Conservation (phyloP, 1,140 invertebrate genomes). For the Gonatopus flavifemur region DNA sequence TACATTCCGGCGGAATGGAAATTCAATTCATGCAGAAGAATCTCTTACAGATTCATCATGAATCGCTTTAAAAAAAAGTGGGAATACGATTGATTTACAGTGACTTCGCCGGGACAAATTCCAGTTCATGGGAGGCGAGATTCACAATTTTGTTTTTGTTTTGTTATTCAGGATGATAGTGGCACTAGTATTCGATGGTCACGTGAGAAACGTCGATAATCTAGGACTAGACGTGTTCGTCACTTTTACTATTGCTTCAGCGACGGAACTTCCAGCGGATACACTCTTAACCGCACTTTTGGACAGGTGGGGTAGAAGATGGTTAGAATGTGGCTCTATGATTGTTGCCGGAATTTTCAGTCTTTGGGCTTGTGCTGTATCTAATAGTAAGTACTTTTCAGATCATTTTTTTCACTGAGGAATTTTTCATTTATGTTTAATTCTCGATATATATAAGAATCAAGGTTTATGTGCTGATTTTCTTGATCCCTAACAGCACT, state of each 20-base stretch:
- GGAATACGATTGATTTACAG: too few species aligned
- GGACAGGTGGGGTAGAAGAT: conserved; percentile 80
- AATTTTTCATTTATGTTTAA: too few species aligned
- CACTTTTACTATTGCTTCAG: conserved; percentile 80
- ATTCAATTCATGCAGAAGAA: too few species aligned
- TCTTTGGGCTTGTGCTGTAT: conserved; percentile 71
- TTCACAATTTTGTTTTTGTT: conserved; percentile 6
- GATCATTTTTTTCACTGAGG: neutral
- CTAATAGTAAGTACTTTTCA: conserved; percentile 59
- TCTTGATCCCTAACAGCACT: too few species aligned
- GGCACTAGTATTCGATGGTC: conserved; percentile 83
- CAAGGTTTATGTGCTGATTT: too few species aligned
- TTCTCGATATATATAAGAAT: too few species aligned
- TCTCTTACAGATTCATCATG: too few species aligned
- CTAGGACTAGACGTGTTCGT: conserved; percentile 78
- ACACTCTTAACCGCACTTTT: conserved; percentile 76
- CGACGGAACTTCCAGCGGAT: conserved; percentile 82
- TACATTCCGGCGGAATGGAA: too few species aligned
- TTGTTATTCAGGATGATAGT: conserved; percentile 70
- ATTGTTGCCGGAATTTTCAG: conserved; percentile 79
- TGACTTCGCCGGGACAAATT: too few species aligned
- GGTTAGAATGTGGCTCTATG: conserved; percentile 80
- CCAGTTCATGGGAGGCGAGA: too few species aligned
- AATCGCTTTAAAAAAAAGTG: too few species aligned
- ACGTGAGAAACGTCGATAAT: conserved; percentile 80